Evolutionary conservation across 1,140 invertebrate genomes (phyloP), one percentile per base, ranked within the genome.

Genomic region (Prorops nasuta): DNA sequence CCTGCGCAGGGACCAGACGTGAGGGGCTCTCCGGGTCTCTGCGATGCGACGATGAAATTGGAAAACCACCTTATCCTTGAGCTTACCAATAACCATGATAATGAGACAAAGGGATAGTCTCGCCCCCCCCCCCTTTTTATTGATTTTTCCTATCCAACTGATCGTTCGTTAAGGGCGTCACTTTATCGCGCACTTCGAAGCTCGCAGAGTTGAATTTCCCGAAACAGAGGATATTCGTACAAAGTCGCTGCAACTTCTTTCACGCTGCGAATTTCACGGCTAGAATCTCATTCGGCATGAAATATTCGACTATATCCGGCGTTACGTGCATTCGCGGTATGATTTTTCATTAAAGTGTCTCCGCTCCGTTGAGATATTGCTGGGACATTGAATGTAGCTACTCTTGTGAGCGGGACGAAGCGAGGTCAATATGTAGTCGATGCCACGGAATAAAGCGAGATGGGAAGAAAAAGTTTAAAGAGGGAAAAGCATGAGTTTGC

Each of bases 281-380:
- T 6, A 72, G 72, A 74, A 75, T 75, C 72, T 72, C 69, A 75
- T 74, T 75, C 45, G 66, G 61, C 51, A 45, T 74, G 71, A 76
- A 74, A 74, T 74, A 75, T 75, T 65, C 52, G 66, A 55, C 58
- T 67, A 66, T 69, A 69, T 64, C 64, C 64, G 59, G 54, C 54
- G 62, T 66, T 62, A 66, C 65, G 66, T 66, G 66, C 60, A 72
- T 73, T 76, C 71, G 60, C 69, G 67, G 71, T 73, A 76, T 76
- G 73, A 76, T 74, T 76, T 76, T 74, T 75, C 72, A 75, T 75
- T 75, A 75, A 74, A 74, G 70, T 75, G 72, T 75, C 72, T 71
- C n/a, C 60, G 44, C 60, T 56, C 50, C 60, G 54, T 63, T 75
- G 72, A 75, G 71, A 75, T 74, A 75, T 73, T 67, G 64, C 56